A percentile compares a stretch with the other conserved stretches of the same genome.
Evolutionary conservation across 2,797 vertebrate species (phyloP).

Genomic region (Coilia nasus): DNA sequence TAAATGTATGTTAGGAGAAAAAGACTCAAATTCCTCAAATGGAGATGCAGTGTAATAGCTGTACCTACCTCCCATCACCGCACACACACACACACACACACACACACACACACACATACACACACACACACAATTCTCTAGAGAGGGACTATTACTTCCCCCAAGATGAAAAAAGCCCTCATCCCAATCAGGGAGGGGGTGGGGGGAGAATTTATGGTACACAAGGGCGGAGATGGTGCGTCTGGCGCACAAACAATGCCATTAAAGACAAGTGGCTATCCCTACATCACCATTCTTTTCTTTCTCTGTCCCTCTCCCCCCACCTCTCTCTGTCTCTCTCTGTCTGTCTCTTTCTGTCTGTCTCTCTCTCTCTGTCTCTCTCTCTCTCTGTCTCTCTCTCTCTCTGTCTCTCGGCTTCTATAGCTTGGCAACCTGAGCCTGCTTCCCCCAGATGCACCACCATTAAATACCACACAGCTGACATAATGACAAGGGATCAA

Average conservation of each 20-base stretch:
- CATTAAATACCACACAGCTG: conserved; percentile 78
- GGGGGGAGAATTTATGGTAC: conserved; percentile 66
- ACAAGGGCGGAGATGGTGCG: conserved; percentile 53
- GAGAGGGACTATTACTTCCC: not conserved
- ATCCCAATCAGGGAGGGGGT: conserved; percentile 20
- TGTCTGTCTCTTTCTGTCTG: not conserved
- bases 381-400: conserved; percentile 56
- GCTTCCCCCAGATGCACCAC: conserved; percentile 74
- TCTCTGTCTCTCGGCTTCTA: conserved; percentile 31
- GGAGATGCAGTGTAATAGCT: too few species aligned
- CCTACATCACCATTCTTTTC: not conserved
- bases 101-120: conserved; percentile 30
- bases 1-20: not conserved
- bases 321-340: not conserved
- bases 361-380: conserved; percentile 47
- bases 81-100: conserved; percentile 31
- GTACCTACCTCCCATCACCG: not conserved
- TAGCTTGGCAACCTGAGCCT: conserved; percentile 74
- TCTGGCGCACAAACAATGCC: conserved; percentile 11
- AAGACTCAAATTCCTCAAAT: too few species aligned
- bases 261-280: conserved; percentile 3
- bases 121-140: not conserved
- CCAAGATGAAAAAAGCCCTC: not conserved
- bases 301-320: not conserved
- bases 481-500: conserved; percentile 79